phyloP scores from a whole-genome alignment of 1,140 invertebrate genomes.

The Drosophila tropicalis region DNA sequence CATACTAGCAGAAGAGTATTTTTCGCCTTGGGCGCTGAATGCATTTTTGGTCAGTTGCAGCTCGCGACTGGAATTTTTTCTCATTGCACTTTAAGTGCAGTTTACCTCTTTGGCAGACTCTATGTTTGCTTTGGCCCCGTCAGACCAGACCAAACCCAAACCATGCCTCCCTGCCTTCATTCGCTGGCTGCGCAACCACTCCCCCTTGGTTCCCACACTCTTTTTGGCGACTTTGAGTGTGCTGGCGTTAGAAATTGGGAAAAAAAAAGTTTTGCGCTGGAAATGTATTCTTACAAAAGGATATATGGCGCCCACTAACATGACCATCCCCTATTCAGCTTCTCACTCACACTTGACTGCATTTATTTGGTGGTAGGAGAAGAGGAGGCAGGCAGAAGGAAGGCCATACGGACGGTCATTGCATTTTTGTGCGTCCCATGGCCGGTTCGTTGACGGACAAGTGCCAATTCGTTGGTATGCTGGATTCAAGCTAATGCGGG shows the following conservation, averaged over 20 bases:
- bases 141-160: background rate
- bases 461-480: constrained; percentile 69
- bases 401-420: constrained; percentile 30
- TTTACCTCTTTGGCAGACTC: constrained; percentile 73
- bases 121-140: constrained; percentile 47
- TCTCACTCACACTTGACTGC: constrained; percentile 53
- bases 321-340: constrained; percentile 13
- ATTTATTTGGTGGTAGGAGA: constrained; percentile 3
- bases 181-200: background rate
- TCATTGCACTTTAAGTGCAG: constrained; percentile 79
- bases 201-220: background rate
- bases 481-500: constrained; percentile 51
- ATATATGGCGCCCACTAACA: constrained; percentile 49
- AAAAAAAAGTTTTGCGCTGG: constrained; percentile 78
- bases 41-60: constrained; percentile 79
- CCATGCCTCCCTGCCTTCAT: background rate
- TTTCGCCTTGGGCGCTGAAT: constrained; percentile 62
- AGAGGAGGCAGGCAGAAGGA: background rate
- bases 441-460: constrained; percentile 77
- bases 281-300: constrained; percentile 80
- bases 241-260: constrained; percentile 77
- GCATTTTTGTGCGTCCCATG: constrained; percentile 75
- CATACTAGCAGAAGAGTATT: background rate
- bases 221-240: constrained; percentile 73
- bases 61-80: constrained; percentile 74